Conservation (phyloP, 2,113 vertebrate genomes). For the Oenanthe oenanthe region DNA sequence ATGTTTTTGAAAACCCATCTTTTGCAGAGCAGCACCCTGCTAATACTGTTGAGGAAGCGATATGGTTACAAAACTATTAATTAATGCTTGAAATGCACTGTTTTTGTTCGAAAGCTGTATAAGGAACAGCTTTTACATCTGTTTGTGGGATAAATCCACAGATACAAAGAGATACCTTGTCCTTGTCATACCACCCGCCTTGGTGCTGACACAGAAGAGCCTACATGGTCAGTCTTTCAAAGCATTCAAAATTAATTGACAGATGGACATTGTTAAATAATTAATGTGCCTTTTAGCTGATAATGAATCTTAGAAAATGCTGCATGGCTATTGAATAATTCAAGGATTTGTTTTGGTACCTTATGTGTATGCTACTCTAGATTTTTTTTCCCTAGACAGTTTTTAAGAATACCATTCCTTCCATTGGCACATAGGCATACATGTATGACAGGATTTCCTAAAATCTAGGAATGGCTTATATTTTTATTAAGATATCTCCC, state of each 20-base stretch:
- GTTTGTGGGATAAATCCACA: neutral
- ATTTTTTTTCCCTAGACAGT: neutral
- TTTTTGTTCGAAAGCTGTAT: neutral
- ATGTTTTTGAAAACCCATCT: constrained; percentile 1
- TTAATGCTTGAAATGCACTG: neutral
- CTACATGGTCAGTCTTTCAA: neutral
- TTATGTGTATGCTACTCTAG: neutral
- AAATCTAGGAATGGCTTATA: neutral
- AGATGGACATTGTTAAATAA: neutral
- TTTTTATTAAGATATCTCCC: neutral
- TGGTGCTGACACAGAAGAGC: neutral
- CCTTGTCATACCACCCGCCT: neutral
- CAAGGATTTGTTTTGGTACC: neutral
- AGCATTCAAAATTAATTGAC: neutral
- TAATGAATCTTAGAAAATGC: neutral
- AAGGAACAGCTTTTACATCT: neutral
- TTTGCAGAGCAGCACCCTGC: neutral
- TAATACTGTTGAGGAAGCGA: neutral
- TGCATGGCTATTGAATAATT: neutral
- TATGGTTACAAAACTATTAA: neutral
- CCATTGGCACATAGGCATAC: neutral
- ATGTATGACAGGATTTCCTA: neutral
- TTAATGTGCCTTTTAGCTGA: neutral
- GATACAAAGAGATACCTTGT: neutral
- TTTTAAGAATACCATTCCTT: neutral